Percentiles rank a stretch among this genome's conserved stretches.
Conservation (phyloP, 1,140 invertebrate genomes). For the Oncopodura yosiiana region DNA sequence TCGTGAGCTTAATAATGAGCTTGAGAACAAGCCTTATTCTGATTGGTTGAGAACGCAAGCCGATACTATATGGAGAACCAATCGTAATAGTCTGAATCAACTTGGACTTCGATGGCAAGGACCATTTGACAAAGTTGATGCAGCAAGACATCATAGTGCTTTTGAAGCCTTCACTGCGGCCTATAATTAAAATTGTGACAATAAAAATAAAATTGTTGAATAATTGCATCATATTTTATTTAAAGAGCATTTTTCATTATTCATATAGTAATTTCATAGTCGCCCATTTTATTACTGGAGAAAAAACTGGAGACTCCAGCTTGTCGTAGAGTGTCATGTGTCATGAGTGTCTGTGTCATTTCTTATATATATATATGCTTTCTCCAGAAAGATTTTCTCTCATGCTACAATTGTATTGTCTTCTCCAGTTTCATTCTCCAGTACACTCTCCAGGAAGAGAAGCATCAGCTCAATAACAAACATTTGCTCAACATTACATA, state of each 20-base stretch:
- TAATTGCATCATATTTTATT: not conserved
- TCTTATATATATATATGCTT: too few species aligned
- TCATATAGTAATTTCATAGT: not conserved
- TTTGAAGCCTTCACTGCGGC: slow-evolving; percentile 27
- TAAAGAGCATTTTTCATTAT: not conserved
- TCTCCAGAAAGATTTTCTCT: too few species aligned
- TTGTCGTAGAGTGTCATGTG: too few species aligned
- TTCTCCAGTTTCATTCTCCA: too few species aligned
- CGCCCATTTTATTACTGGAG: too few species aligned
- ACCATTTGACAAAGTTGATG: slow-evolving; percentile 22
- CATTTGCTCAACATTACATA: too few species aligned
- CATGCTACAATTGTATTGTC: too few species aligned
- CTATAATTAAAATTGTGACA: not conserved
- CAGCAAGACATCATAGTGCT: slow-evolving; percentile 21
- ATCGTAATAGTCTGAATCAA: slow-evolving; percentile 27
- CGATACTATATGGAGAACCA: slow-evolving; percentile 11
- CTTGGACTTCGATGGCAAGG: slow-evolving; percentile 23
- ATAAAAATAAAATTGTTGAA: not conserved
- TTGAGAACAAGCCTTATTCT: slow-evolving; percentile 18
- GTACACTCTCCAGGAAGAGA: too few species aligned
- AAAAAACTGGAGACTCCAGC: too few species aligned
- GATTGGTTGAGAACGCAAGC: slow-evolving; percentile 14
- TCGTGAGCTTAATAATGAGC: slow-evolving; percentile 26
- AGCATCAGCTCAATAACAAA: too few species aligned
- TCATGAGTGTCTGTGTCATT: too few species aligned